Percentiles rank a stretch among this genome's conserved stretches.
Conservation (phyloP, 2,113 vertebrate species). For the Todiramphus chloris region DNA sequence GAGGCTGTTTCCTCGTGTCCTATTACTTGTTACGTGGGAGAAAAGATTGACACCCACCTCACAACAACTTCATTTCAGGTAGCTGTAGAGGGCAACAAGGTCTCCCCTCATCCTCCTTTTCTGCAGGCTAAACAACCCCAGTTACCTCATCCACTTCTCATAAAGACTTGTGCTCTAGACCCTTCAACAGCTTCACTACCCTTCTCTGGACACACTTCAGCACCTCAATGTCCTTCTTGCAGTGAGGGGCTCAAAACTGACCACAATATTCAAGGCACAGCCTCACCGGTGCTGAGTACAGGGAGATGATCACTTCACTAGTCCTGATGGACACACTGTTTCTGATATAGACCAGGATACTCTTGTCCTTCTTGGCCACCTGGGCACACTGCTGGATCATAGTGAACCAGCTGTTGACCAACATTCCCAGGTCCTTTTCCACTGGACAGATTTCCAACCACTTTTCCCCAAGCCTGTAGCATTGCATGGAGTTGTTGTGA, state of each 20-base stretch:
- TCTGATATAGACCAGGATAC: background rate
- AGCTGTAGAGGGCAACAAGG: background rate
- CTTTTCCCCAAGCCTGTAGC: background rate
- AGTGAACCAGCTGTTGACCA: background rate
- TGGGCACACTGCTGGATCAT: background rate
- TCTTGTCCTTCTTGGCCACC: background rate
- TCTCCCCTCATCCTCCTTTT: background rate
- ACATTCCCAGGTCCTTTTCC: background rate
- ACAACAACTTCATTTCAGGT: background rate
- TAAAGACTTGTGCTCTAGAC: background rate
- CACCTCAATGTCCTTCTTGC: background rate
- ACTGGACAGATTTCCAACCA: background rate
- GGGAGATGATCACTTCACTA: background rate
- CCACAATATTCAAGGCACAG: background rate
- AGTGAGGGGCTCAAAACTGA: background rate
- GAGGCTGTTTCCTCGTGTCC: background rate
- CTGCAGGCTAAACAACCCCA: background rate
- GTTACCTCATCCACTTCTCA: background rate
- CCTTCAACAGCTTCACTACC: background rate
- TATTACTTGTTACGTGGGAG: background rate
- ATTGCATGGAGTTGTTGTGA: background rate
- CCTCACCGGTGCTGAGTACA: background rate
- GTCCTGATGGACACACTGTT: background rate
- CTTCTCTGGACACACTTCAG: background rate
- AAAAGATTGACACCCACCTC: background rate